These are phyloP conservation scores for Scaptodrosophila latifasciaeformis DNA, from an alignment of 2,888 invertebrate species.

Conservation along the genomic window DNA sequence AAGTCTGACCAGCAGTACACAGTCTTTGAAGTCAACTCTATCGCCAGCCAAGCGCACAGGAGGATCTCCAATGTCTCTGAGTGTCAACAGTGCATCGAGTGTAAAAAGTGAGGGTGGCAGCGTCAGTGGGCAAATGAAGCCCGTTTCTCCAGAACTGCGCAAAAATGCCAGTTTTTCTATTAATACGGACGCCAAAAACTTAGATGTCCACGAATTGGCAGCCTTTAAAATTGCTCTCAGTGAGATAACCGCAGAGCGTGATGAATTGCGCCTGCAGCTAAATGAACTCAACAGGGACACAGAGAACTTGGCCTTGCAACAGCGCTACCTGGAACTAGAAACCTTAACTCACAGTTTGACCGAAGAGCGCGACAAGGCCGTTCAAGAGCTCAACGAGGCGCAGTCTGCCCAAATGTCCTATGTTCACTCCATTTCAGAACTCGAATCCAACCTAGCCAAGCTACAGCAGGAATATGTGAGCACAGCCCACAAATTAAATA, in stretches of 20 bases:
- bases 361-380: slow-evolving; percentile 60
- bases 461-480: slow-evolving; percentile 75
- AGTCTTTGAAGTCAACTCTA: slow-evolving; percentile 55
- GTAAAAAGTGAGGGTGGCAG: slow-evolving; percentile 40
- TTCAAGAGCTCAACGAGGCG: slow-evolving; percentile 48
- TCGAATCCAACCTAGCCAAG: slow-evolving; percentile 73
- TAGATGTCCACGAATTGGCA: slow-evolving; percentile 59
- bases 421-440: slow-evolving; percentile 71
- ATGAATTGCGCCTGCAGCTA: slow-evolving; percentile 63
- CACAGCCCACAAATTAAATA: slow-evolving; percentile 76
- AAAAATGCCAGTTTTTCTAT: slow-evolving; percentile 38
- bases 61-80: slow-evolving; percentile 21
- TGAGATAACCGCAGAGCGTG: slow-evolving; percentile 67
- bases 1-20: slow-evolving; percentile 54
- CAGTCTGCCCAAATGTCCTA: slow-evolving; percentile 57
- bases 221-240: slow-evolving; percentile 69
- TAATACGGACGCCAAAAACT: slow-evolving; percentile 16
- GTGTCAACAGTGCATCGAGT: slow-evolving; percentile 35
- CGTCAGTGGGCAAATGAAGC: slow-evolving; percentile 6
- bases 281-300: slow-evolving; percentile 54
- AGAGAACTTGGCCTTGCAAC: slow-evolving; percentile 54
- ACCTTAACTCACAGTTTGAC: slow-evolving; percentile 42
- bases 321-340: slow-evolving; percentile 60
- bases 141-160: slow-evolving; percentile 37
- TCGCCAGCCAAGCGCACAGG: slow-evolving; percentile 46